A percentile compares a stretch with the other conserved stretches of the same genome.
Evolutionary conservation across 2,888 invertebrate species (phyloP).

Genomic region (Macropis europaea): DNA sequence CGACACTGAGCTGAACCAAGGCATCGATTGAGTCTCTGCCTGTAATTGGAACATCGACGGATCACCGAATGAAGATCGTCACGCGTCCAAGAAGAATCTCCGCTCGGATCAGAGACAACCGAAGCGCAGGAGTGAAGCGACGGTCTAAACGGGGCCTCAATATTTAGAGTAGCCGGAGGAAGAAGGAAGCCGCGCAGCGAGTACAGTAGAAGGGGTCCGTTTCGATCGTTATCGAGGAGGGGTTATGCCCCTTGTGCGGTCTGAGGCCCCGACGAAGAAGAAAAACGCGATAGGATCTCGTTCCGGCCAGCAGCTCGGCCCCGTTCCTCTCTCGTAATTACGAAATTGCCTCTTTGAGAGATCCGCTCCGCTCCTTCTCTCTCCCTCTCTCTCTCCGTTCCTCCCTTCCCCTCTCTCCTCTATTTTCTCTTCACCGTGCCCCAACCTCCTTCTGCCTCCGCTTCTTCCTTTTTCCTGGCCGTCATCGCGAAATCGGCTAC

Average conservation of each 20-base stretch:
- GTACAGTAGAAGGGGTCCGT: constrained; percentile 50
- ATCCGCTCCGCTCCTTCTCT: constrained; percentile 71
- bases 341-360: constrained; percentile 78
- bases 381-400: constrained; percentile 60
- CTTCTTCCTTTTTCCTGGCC: constrained; percentile 57
- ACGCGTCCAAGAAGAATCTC: no score
- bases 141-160: no score
- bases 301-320: constrained; percentile 71
- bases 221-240: constrained; percentile 59
- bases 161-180: constrained; percentile 45
- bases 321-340: constrained; percentile 74
- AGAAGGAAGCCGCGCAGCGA: constrained; percentile 42
- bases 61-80: no score
- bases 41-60: no score
- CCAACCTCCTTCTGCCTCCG: constrained; percentile 10
- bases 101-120: no score
- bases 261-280: constrained; percentile 54
- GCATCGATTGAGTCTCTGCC: no score
- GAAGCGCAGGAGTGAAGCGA: no score
- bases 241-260: constrained; percentile 59
- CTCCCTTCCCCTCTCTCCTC: constrained; percentile 38
- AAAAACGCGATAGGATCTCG: constrained; percentile 73
- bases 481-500: constrained; percentile 68
- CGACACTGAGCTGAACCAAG: no score
- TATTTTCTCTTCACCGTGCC: constrained; percentile 24